Percentiles rank a stretch among this genome's conserved stretches.
Evolutionary conservation across 2,113 vertebrate species (phyloP).

Genomic region (Pogonocichla stellata): DNA sequence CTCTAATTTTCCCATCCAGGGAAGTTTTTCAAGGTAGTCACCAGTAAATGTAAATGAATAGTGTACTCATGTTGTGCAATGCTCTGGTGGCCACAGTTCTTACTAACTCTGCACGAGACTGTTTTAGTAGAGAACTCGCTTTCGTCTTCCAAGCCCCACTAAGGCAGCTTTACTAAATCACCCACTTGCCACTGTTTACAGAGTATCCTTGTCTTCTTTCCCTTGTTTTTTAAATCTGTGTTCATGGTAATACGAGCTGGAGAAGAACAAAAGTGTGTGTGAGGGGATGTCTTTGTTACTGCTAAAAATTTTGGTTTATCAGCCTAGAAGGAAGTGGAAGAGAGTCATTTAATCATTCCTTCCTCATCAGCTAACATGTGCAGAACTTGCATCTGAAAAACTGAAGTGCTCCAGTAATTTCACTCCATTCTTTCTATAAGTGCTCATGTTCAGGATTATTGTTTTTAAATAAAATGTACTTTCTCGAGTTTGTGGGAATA

Average conservation of each 20-base stretch:
- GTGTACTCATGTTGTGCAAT: fast-evolving
- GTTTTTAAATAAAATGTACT: background rate
- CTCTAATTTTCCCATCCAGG: background rate
- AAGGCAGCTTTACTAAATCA: background rate
- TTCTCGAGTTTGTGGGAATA: background rate
- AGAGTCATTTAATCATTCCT: background rate
- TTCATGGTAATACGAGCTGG: background rate
- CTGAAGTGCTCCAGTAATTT: background rate
- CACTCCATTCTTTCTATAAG: background rate
- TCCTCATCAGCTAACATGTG: background rate
- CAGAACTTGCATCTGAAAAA: background rate
- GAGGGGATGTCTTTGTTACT: background rate
- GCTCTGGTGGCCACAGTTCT: background rate
- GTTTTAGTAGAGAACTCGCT: background rate
- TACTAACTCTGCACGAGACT: background rate
- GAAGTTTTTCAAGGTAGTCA: background rate
- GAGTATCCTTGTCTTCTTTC: background rate
- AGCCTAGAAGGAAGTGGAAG: background rate
- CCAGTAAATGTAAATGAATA: background rate
- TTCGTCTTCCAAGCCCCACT: background rate
- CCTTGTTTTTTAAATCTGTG: background rate
- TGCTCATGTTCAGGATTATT: background rate
- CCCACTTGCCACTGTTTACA: background rate
- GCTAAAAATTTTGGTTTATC: background rate
- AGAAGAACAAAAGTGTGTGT: background rate